Base-by-base conservation (phyloP, 2,888 invertebrate species). In the Hypsopygia costalis region DNA sequence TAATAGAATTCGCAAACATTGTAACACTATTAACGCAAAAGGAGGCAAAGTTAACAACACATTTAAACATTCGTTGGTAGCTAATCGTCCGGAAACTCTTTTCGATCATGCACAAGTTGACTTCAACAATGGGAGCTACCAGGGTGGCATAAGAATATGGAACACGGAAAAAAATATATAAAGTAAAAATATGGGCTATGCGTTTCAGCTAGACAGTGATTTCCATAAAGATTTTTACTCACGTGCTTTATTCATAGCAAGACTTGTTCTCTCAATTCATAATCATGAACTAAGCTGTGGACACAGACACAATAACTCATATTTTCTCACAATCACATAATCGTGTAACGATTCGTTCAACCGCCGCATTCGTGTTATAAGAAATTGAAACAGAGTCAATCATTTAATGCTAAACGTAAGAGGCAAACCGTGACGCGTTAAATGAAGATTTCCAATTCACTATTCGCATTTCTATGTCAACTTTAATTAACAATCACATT, bases 311-410 rank as follows among this genome's bases (percentile, higher is more conserved):
- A 69, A 66, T 70, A 77, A 76, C 71, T 74, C 74, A 81, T 77
- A 69, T 78, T 82, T 81, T 81, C 81, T 78, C 81, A 88, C 86
- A 87, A 87, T 87, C 83, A 85, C 77, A 81, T 79, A 82, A 81
- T 77, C 85, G 68, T 85, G 87, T 87, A 62, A 59, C 76, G 62
- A 88, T 88, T 88, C 79, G 88, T 86, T 88, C 87, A 69, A 86
- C 79, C 65, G 76, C 61, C 66, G 78, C 78, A 69, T 81, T 83
- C 83, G 70, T 88, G 88, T 88, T 83, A 81, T 66, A 80, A 72
- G 77, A 85, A 88, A 88, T 88, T 87, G 87, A 87, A 86, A 86
- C 86, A 85, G 77, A 81, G 86, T 83, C 87, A 76, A 81, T 82
- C 82, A 86, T 87, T 87, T 85, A 85, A 86, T 80, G 76, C 81